Evolutionary conservation across 2,113 vertebrate genomes (phyloP).

Genomic region (Barnardius zonarius): DNA sequence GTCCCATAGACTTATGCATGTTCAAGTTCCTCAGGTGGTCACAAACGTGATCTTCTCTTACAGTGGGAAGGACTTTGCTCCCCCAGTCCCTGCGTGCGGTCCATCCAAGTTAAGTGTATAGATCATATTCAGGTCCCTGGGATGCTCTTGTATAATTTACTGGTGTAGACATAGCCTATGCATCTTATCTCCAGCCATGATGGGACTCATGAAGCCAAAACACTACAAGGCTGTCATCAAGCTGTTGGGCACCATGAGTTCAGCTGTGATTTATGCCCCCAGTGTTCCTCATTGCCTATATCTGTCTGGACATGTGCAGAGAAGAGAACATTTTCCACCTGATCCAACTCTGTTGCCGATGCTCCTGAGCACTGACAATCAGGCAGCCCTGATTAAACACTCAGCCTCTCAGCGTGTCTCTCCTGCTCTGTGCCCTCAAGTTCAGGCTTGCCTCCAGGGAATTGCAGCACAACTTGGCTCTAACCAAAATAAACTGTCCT

Average conservation of each 20-base stretch:
- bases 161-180: neutral
- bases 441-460: neutral
- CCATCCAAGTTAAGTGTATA: neutral
- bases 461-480: neutral
- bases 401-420: accelerated
- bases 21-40: neutral
- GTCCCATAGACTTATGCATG: accelerated
- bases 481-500: constrained; percentile 61
- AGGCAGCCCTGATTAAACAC: neutral
- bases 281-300: neutral
- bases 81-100: neutral
- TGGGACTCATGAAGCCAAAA: neutral
- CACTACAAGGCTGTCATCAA: neutral
- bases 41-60: neutral
- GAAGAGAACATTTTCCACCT: neutral
- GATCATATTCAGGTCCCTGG: neutral
- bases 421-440: neutral
- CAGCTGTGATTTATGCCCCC: neutral
- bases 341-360: neutral
- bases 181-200: neutral
- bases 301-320: neutral
- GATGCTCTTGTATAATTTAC: neutral
- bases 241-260: neutral
- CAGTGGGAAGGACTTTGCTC: neutral
- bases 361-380: neutral